These are phyloP conservation scores for Andrena camellia DNA, from an alignment of 2,888 invertebrate species.

Conservation along the genomic window DNA sequence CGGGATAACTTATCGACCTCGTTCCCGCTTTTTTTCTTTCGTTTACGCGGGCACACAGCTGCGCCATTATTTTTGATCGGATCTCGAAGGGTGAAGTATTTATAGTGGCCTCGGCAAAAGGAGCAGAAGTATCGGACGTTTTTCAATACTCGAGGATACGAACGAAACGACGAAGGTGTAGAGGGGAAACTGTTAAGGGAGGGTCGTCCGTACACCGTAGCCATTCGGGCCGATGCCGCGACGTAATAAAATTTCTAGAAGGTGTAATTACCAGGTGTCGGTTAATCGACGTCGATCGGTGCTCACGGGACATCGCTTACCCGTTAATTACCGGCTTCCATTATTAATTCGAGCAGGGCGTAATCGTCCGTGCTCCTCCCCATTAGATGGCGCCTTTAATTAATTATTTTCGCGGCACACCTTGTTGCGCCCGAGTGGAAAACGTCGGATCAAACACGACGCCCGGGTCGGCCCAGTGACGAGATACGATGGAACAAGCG, in stretches of 20 bases:
- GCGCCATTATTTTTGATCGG: slow-evolving; percentile 56
- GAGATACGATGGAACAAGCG: slow-evolving; percentile 17
- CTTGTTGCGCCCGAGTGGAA: slow-evolving; percentile 35
- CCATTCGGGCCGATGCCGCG: slow-evolving; percentile 46
- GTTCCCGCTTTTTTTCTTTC: slow-evolving; percentile 32
- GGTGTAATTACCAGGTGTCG: slow-evolving; percentile 68
- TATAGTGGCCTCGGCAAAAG: slow-evolving; percentile 31
- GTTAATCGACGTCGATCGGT: slow-evolving; percentile 76
- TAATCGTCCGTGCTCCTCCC: slow-evolving; percentile 73
- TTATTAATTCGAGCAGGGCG: slow-evolving; percentile 80
- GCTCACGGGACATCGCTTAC: slow-evolving; percentile 67
- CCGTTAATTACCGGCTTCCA: slow-evolving; percentile 79
- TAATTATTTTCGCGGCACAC: slow-evolving; percentile 73
- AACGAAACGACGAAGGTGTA: not conserved
- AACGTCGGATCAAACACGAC: slow-evolving; percentile 4
- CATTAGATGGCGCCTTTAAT: slow-evolving; percentile 76
- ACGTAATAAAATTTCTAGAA: slow-evolving; percentile 59
- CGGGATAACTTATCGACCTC: slow-evolving; percentile 53
- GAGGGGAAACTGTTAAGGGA: slow-evolving; percentile 8
- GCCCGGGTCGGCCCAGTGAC: not conserved
- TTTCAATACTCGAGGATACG: slow-evolving; percentile 20
- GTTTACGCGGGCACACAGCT: slow-evolving; percentile 34
- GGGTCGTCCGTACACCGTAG: not conserved
- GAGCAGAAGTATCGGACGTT: slow-evolving; percentile 15
- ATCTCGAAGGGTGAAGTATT: slow-evolving; percentile 42